Evolutionary conservation across 1,140 invertebrate species (phyloP), one percentile per base, ranked within the genome.

Genomic region (Anoplophora glabripennis): DNA sequence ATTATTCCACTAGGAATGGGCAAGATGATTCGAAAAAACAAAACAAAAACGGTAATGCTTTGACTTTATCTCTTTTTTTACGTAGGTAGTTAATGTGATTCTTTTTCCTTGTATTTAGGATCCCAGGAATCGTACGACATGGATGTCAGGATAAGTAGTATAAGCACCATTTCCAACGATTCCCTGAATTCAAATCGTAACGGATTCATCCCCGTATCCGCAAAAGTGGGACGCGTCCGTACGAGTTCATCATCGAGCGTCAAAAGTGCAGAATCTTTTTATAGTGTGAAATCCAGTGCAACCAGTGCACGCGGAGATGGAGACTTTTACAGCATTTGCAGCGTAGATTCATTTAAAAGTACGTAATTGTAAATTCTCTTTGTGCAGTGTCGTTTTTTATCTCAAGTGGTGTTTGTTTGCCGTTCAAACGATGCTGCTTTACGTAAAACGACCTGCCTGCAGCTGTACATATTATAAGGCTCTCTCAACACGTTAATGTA

Each of bases 251-350:
- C 53, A 15, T 2, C 38, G 12, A 52, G 49, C 40, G 48, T 63
- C 18, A 48, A 60, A 28, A 69, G 67, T 51, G 41, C 49, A 0
- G 60, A 64, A 49, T 64, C 61, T 11, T 66, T 59, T 37, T 67
- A 62, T 40, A 69, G 65, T 52, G 59, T 42, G 1, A 57, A 53
- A 45, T 28, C 21, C 21, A 28, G 21, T 28, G 21, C 21, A 28
- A 28, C 21, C 5, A 42, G 21, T 45, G 35, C 37, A 35, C 21
- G n/a, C 28, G 47, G 18, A 35, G 60, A 57, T 35, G 53, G 15
- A 34, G 66, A 66, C 56, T 68, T 62, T 59, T 61, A 66, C 34
- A 66, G 64, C 55, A 38, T 64, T 7, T 64, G 61, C 41, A 69
- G 67, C 59, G 63, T 42, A 7, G 41, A 42, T 10, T 15, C n/a